Base-by-base conservation (phyloP, 2,888 invertebrate genomes). In the Drosophila hamatofila region DNA sequence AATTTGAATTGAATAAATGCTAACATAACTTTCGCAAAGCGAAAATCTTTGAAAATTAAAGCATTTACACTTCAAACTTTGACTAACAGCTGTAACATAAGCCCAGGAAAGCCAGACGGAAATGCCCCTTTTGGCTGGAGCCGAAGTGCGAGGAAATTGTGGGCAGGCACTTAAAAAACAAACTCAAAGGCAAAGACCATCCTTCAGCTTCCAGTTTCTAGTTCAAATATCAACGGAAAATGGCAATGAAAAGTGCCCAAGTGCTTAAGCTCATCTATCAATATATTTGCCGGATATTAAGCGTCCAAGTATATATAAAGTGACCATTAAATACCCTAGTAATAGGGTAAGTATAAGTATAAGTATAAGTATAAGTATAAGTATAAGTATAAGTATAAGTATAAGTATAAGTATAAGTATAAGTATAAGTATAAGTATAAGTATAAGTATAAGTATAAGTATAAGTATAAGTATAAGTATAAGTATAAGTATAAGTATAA, bases 231-330 rank as follows among this genome's bases (percentile, higher is more conserved):
- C 80, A 77, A 80, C 67, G 59, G 23, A 44, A 72, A 61, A 75
- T 55, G 62, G 48, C 63, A 66, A 65, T 58, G 41, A 54, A 55
- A 54, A 59, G 27, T 48, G 44, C 42, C 41, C 25, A 61, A 83
- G 75, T 72, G 60, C 66, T 65, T 77, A 25, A 67, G 75, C 71
- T 78, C 83, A 78, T 80, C 75, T 80, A 71, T 77, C 86, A 85
- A 76, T 76, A 67, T 72, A 72, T 72, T 70, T 65, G 70, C 55
- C 69, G 37, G 66, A 64, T 56, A 54, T 39, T 30, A 51, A 35
- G 25, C 12, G 16, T 12, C 1, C 1, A 23, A 12, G 11, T n/a
- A 11, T 39, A 30, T 16, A n/a, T 16, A 6, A n/a, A 14, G 6
- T 7, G 9, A 25, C 18, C 7, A 16, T 7, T 12, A 30, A 30